Evolutionary conservation across 2,888 invertebrate genomes (phyloP).

Genomic region (Limenitis camilla): DNA sequence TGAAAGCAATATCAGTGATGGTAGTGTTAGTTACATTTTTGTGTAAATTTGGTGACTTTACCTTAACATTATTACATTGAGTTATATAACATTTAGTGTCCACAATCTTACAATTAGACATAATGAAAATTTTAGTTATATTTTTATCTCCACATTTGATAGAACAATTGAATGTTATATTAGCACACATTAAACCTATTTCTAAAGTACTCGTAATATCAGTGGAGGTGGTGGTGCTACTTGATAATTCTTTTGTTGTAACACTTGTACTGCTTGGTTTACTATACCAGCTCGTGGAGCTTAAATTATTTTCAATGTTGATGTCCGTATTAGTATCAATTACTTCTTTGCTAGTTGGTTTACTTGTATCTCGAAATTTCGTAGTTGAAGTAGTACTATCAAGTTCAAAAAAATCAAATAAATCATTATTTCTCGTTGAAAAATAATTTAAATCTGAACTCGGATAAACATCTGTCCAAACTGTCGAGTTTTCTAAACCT

Average conservation of each 20-base stretch:
- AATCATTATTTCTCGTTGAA: background rate
- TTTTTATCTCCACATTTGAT: slow-evolving; percentile 44
- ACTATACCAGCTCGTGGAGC: background rate
- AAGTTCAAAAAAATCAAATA: background rate
- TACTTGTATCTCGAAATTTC: background rate
- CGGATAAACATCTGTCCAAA: slow-evolving; percentile 2
- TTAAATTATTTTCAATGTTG: background rate
- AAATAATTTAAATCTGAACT: background rate
- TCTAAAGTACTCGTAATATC: slow-evolving; percentile 7
- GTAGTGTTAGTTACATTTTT: slow-evolving; percentile 35
- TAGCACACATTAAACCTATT: slow-evolving; percentile 33
- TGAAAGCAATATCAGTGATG: slow-evolving; percentile 40
- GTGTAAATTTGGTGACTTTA: slow-evolving; percentile 22
- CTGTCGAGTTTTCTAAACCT: too few relatives aligned
- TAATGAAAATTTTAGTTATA: slow-evolving; percentile 53
- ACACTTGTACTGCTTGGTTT: background rate
- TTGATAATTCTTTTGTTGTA: too few relatives aligned
- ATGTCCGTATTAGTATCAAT: background rate
- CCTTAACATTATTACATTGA: slow-evolving; percentile 30
- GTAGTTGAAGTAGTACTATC: background rate
- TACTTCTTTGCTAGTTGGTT: background rate
- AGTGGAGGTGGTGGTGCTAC: slow-evolving; percentile 5
- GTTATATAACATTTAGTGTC: slow-evolving; percentile 46
- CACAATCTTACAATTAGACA: slow-evolving; percentile 48
- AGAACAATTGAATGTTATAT: slow-evolving; percentile 51